Conservation (phyloP, 2,888 invertebrate species). For the Lissonota sp. region DNA sequence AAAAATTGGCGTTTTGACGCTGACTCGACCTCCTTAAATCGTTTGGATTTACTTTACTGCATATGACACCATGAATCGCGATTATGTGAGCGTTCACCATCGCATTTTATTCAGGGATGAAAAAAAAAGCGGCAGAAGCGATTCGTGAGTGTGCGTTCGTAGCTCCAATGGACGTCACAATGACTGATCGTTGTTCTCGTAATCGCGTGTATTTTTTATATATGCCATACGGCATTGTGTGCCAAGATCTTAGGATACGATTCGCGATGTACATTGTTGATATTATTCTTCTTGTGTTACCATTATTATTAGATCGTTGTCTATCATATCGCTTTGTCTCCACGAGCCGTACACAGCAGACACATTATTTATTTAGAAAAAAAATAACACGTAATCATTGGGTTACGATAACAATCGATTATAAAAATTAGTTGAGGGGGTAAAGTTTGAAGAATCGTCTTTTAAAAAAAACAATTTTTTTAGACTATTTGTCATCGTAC, state of each 20-base stretch:
- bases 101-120: slow-evolving; percentile 33
- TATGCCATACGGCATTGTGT: slow-evolving; percentile 7
- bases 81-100: slow-evolving; percentile 21
- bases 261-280: slow-evolving; percentile 24
- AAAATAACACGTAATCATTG: too few species aligned
- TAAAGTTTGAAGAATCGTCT: too few species aligned
- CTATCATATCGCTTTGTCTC: neutral
- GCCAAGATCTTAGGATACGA: slow-evolving; percentile 44
- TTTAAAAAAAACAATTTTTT: too few species aligned
- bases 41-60: neutral
- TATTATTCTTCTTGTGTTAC: slow-evolving; percentile 10
- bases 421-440: too few species aligned
- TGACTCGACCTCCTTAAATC: too few species aligned
- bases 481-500: too few species aligned
- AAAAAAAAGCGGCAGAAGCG: slow-evolving; percentile 30
- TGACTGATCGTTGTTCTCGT: slow-evolving; percentile 56
- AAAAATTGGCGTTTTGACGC: too few species aligned
- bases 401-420: too few species aligned
- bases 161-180: slow-evolving; percentile 48
- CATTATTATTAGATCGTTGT: slow-evolving; percentile 37
- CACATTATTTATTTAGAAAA: neutral
- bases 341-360: slow-evolving; percentile 5
- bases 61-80: slow-evolving; percentile 1
- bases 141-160: slow-evolving; percentile 1
- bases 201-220: slow-evolving; percentile 55